Evolutionary conservation across 2,797 vertebrate genomes (phyloP), one percentile per base, ranked within the genome.

Genomic region (Phrynocephalus forsythii): DNA sequence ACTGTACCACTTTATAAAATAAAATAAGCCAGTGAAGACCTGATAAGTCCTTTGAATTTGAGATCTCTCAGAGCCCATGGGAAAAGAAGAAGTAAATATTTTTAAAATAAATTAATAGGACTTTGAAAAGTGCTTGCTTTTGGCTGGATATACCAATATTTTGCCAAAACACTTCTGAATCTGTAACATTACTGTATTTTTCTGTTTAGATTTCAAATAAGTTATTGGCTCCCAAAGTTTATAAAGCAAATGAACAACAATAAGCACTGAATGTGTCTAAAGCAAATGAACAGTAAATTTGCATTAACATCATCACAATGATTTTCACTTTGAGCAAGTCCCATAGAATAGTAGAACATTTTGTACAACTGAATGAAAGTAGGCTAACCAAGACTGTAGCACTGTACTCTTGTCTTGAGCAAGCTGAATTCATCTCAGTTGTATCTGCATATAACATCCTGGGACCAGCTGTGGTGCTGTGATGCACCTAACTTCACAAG

Each of bases 141-240:
- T 85, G 44, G 30, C 63, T 81, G n/a, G 50, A 72, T 82, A 90
- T 72, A 92, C 86, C 92, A 83, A 86, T 90, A 88, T 94, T 95
- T 93, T 93, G 92, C 92, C 89, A 93, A 63, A 92, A 84, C 38
- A 91, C 80, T 81, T 88, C 79, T 67, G 90, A 92, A 89, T 90
- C 79, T 91, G 0, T 80, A 38, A 66, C 50, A 68, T 48, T 24
- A 0, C 33, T 56, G 48, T 84, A 44, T 75, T 92, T 3, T 84
- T 68, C 50, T 6, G 67, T 88, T 83, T 16, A 71, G 1, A 82
- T 92, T 92, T 75, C 15, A 67, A 68, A 33, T 52, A 66, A 20
- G 75, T 85, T 79, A 44, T 30, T 0, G 63, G 38, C 38, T 87
- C 68, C 83, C 73, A 38, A 6, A 67, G 83, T 89, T 91, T 83